These are phyloP conservation scores for Danio tinwini DNA, from an alignment of 2,797 vertebrate genomes.

Conservation along the genomic window DNA sequence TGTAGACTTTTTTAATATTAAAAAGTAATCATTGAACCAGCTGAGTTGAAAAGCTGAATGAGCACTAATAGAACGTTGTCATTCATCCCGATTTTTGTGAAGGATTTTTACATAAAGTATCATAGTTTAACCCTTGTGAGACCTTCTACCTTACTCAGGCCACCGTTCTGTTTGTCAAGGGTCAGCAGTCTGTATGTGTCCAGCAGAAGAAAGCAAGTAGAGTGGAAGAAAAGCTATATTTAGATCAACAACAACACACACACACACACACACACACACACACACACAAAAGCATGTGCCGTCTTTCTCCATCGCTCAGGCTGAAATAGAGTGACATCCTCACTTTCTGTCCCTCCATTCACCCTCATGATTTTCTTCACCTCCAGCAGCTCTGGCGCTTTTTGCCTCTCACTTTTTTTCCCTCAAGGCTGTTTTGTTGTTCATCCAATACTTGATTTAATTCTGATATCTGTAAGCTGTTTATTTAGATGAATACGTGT, in stretches of 20 bases:
- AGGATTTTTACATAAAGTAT: too few relatives aligned
- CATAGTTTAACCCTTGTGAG: neutral
- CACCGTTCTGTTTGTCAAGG: conserved; percentile 28
- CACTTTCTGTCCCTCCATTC: conserved; percentile 35
- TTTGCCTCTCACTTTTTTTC: conserved; percentile 22
- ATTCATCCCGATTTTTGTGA: too few relatives aligned
- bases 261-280: too few relatives aligned
- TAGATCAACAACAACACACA: too few relatives aligned
- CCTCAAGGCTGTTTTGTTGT: neutral
- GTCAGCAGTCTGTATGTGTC: conserved; percentile 48
- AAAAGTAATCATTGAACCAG: too few relatives aligned
- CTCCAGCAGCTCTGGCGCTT: neutral
- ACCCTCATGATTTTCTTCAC: conserved; percentile 27
- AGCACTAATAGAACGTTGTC: too few relatives aligned
- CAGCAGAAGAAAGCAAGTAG: conserved; percentile 43
- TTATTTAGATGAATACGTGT: too few relatives aligned
- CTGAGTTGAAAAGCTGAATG: too few relatives aligned
- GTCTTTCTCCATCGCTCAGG: conserved; percentile 61
- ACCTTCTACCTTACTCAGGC: conserved; percentile 21
- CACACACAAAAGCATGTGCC: conserved; percentile 50
- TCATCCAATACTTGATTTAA: neutral
- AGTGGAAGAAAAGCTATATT: conserved; percentile 68
- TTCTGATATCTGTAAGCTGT: neutral
- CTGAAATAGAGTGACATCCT: conserved; percentile 44
- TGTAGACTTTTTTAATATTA: too few relatives aligned